Evolutionary conservation across 2,888 invertebrate genomes (phyloP), one percentile per base, ranked within the genome.

Genomic region (Flexamia atlantica): DNA sequence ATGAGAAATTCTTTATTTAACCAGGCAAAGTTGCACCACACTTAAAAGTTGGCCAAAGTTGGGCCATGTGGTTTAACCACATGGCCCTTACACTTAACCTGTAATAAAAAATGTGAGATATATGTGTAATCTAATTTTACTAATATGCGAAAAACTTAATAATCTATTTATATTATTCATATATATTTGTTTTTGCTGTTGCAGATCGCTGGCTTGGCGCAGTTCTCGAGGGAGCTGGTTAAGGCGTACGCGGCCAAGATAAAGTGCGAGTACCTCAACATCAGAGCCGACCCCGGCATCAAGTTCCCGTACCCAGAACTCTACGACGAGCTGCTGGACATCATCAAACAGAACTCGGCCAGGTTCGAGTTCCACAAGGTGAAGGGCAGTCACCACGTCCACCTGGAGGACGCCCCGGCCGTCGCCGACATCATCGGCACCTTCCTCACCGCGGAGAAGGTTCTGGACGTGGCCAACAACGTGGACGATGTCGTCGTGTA

Each of bases 371-470:
- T 93, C 85, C 91, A 93, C 46, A 93, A 94, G 88, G 94, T 97
- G 3, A 92, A 94, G 84, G 97, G 97, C 0, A 95, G 95, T 0
- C 97, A 97, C 90, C 97, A 97, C 88, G 92, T 97, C 10, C 97
- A 97, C 88, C 91, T 97, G 84, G 95, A 95, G 87, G 92, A 94
- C 50, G 95, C 96, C 0, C 36, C 46, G 7, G 57, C 53, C 2
- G 28, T 83, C 28, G 36, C 74, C 4, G 36, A 40, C 0, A 72
- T 83, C 36, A 74, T 83, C 23, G 60, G 72, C 1, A 53, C 30
- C 1, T 83, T 83, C 25, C 60, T 83, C n/a, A 70, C 20, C 25
- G 4, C 36, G 28, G 76, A 76, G 5, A 23, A 10, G 25, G 46
- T 17, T 12, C 4, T 14, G 17, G 36, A n/a, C 4, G 12, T 76